Base-by-base conservation (phyloP, 2,797 vertebrate genomes). In the Glyptemys insculpta region DNA sequence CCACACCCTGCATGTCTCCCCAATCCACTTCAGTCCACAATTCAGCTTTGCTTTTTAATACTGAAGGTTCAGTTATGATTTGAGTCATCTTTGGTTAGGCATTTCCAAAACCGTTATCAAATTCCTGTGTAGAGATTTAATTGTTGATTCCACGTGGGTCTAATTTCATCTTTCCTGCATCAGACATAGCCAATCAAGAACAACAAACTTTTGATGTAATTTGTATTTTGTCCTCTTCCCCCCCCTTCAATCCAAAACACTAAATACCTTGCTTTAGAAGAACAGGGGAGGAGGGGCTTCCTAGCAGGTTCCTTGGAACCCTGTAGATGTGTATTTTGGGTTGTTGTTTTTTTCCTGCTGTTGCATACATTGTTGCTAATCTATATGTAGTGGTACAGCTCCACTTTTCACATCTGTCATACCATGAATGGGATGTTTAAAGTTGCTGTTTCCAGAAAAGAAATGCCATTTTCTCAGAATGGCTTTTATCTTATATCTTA, bases 141-240 rank as follows among this genome's bases (percentile, higher is more conserved):
- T 92, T 89, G 87, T 52, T 87, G 84, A 91, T 88, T 95, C 92
- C 95, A 92, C 92, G 1, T 88, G 91, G 95, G 92, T 93, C 95
- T 90, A 95, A 86, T 97, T 96, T 97, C 92, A 83, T 95, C 78
- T 96, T 91, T 53, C 96, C 97, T 96, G 93, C 94, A 97, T 90
- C 94, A 96, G 94, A 95, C 94, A 49, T 80, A 56, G 57, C 91
- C 95, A 97, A 97, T 93, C 95, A 95, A 96, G 96, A 87, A 94
- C 92, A 96, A 91, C 85, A 94, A 96, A 96, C 95, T 97, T 95
- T 80, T 87, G 50, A 79, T 57, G 54, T 65, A 92, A 83, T 93
- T 97, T 87, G 27, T 95, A 37, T 74, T 74, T 91, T 95, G 87
- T 85, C 79, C 1, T 95, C 91, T 94, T 95, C 91, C 78, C 92